Evolutionary conservation across 1,140 invertebrate species (phyloP).

Genomic region (Pinna nobilis): DNA sequence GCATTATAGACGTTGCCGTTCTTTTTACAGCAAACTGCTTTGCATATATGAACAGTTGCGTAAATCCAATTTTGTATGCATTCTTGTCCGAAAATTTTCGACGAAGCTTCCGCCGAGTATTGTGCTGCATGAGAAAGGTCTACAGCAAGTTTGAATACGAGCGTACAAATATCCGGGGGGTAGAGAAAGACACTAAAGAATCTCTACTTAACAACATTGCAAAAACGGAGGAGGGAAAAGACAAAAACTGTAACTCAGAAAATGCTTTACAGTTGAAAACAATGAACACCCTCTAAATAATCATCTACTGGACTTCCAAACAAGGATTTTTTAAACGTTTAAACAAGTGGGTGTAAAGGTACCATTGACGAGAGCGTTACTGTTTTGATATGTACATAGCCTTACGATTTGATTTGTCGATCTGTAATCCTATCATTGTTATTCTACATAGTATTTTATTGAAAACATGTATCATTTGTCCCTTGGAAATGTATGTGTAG

Average conservation of each 20-base stretch:
- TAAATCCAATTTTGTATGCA: conserved; percentile 97
- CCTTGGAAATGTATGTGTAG: no score
- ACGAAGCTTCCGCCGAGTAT: conserved; percentile 85
- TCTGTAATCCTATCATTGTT: no score
- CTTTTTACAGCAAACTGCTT: conserved; percentile 92
- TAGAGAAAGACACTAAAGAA: conserved; percentile 39
- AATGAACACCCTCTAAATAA: no score
- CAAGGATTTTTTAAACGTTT: no score
- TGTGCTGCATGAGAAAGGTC: conserved; percentile 57
- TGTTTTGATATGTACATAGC: no score
- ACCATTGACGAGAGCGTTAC: no score
- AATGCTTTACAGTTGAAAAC: conserved; percentile 26
- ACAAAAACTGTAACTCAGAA: conserved; percentile 41
- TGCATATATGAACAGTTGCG: conserved; percentile 95
- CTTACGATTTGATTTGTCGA: no score
- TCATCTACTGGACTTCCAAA: no score
- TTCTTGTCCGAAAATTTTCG: conserved; percentile 92
- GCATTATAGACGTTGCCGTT: conserved; percentile 80
- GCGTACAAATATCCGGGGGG: conserved; percentile 55
- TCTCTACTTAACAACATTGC: conserved; percentile 35
- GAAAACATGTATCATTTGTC: no score
- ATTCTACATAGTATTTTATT: no score
- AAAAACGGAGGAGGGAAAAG: conserved; percentile 16
- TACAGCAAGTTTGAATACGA: conserved; percentile 64
- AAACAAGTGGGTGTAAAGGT: no score